Evolutionary conservation across 2,113 vertebrate genomes (phyloP).

Genomic region (Scatophagus argus): DNA sequence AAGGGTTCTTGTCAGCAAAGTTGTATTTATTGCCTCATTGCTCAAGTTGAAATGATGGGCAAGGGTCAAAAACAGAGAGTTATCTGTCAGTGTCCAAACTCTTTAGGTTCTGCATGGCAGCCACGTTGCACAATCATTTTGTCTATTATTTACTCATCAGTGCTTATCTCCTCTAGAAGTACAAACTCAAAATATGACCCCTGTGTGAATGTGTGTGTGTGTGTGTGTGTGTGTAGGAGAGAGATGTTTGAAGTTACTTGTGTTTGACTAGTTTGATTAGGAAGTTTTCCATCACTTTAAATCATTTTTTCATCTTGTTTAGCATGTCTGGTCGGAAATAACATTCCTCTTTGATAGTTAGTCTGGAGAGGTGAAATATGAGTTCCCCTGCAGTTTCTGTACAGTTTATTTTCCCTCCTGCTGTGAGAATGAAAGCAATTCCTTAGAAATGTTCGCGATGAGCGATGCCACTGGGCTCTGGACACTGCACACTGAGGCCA

Average conservation of each 20-base stretch:
- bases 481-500: slow-evolving; percentile 36
- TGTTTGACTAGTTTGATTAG: neutral
- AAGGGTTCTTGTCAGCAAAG: neutral
- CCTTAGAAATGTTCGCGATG: neutral
- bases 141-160: slow-evolving; percentile 61
- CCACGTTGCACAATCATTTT: slow-evolving; percentile 56
- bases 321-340: neutral
- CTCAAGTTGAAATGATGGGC: slow-evolving; percentile 36
- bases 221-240: slow-evolving; percentile 6
- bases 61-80: slow-evolving; percentile 54
- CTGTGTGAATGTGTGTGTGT: slow-evolving; percentile 17
- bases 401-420: neutral
- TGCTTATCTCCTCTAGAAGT: slow-evolving; percentile 59
- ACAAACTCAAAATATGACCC: slow-evolving; percentile 44
- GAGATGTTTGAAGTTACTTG: neutral
- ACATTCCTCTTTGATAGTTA: neutral
- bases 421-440: slow-evolving; percentile 38
- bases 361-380: neutral
- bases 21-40: slow-evolving; percentile 26
- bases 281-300: neutral
- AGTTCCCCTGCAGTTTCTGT: neutral
- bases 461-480: slow-evolving; percentile 29
- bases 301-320: neutral
- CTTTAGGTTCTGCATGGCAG: slow-evolving; percentile 34
- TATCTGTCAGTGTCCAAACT: slow-evolving; percentile 35